These are phyloP conservation scores for Pao palembangensis DNA, from an alignment of 2,113 vertebrate species.

Conservation along the genomic window DNA sequence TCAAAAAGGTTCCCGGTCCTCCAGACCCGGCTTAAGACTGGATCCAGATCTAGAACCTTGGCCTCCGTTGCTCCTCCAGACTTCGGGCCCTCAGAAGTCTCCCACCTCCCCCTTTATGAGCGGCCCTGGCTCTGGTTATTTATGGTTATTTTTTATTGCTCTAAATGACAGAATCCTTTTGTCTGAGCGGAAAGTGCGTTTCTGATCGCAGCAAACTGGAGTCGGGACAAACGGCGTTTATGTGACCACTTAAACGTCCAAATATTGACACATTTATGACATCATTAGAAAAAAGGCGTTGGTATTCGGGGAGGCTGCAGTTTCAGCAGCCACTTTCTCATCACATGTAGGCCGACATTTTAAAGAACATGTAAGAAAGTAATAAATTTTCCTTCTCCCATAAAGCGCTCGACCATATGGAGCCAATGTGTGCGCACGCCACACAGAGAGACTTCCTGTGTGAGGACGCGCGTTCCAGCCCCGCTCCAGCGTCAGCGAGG, in stretches of 20 bases:
- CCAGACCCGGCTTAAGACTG: too few relatives aligned
- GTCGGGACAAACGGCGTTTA: neutral
- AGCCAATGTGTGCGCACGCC: constrained; percentile 20
- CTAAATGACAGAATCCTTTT: constrained; percentile 30
- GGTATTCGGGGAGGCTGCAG: constrained; percentile 9
- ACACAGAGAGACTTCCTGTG: constrained; percentile 28
- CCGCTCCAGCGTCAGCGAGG: too few relatives aligned
- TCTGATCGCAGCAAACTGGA: constrained; percentile 4
- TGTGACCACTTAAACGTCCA: too few relatives aligned
- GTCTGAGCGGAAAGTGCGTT: constrained; percentile 10
- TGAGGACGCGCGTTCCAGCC: neutral
- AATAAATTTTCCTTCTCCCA: constrained; percentile 41
- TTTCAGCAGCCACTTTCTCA: constrained; percentile 21
- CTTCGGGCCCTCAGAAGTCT: too few relatives aligned
- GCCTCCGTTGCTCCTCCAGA: too few relatives aligned
- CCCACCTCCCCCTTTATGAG: too few relatives aligned
- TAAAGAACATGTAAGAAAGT: constrained; percentile 39
- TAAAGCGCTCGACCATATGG: constrained; percentile 37
- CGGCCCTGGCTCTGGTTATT: too few relatives aligned
- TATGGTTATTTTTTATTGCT: constrained; percentile 22
- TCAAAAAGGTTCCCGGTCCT: too few relatives aligned
- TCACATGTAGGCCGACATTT: constrained; percentile 7
- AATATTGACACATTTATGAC: too few relatives aligned
- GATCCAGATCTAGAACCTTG: too few relatives aligned
- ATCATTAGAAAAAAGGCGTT: neutral